Evolutionary conservation across 2,888 invertebrate species (phyloP).

Genomic region (Alloplasta piceator): DNA sequence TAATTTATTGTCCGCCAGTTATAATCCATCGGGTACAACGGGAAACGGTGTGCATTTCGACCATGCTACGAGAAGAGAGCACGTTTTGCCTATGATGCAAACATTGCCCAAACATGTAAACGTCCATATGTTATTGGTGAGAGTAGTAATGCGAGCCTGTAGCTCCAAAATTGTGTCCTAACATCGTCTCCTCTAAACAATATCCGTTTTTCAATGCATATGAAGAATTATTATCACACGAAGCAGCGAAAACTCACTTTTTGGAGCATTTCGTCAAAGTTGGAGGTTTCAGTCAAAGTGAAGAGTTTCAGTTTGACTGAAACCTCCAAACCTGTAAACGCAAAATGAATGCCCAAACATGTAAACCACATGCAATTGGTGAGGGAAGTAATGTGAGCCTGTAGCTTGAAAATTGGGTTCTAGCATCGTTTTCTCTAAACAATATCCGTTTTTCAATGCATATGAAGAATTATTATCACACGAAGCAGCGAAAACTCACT

Average conservation of each 20-base stretch:
- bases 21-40: constrained; percentile 69
- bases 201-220: background rate
- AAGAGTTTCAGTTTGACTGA: too few species aligned
- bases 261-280: too few species aligned
- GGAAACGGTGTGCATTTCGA: constrained; percentile 47
- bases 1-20: constrained; percentile 70
- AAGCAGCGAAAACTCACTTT: too few species aligned
- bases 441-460: background rate
- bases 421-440: background rate
- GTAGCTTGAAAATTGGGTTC: constrained; percentile 8
- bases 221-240: too few species aligned
- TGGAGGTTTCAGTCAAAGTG: too few species aligned
- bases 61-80: constrained; percentile 29
- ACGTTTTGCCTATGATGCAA: constrained; percentile 54
- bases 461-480: too few species aligned
- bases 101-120: constrained; percentile 31
- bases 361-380: constrained; percentile 3
- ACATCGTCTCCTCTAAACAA: background rate
- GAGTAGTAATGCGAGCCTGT: constrained; percentile 4
- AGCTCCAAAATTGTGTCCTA: constrained; percentile 4
- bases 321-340: too few species aligned
- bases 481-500: too few species aligned
- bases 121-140: background rate
- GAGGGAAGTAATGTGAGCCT: constrained; percentile 1
- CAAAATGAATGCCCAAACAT: constrained; percentile 16